phyloP scores from a whole-genome alignment of 2,797 vertebrate species.

The Hydrocynus forskahlii region DNA sequence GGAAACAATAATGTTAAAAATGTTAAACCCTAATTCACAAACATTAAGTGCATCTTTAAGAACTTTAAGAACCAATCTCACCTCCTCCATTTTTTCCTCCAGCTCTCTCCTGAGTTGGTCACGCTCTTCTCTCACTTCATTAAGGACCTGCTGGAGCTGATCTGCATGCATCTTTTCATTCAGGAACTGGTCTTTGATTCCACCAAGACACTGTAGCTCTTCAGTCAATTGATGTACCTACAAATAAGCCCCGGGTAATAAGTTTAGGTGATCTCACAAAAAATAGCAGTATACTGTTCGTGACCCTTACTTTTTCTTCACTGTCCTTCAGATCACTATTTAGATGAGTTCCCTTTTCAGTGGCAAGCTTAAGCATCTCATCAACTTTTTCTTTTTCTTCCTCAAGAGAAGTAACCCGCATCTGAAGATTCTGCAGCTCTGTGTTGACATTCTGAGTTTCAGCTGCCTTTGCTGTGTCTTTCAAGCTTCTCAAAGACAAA shows the following conservation, averaged over 20 bases:
- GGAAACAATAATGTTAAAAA: background rate
- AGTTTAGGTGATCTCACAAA: too few species aligned
- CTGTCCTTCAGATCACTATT: conserved; percentile 62
- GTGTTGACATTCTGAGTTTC: conserved; percentile 27
- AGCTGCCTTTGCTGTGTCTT: conserved; percentile 42
- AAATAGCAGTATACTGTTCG: too few species aligned
- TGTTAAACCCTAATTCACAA: background rate
- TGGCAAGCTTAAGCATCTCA: conserved; percentile 62
- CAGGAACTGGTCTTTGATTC: conserved; percentile 53
- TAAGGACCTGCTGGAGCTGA: conserved; percentile 66
- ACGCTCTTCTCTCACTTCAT: conserved; percentile 62
- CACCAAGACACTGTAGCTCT: conserved; percentile 41
- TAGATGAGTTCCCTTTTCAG: conserved; percentile 61
- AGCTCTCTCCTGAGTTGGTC: conserved; percentile 68
- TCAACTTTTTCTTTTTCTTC: conserved; percentile 74
- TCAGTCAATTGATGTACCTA: conserved; percentile 33
- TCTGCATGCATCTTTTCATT: conserved; percentile 65
- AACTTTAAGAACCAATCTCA: conserved; percentile 39
- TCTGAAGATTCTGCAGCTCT: conserved; percentile 52
- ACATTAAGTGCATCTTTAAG: too few species aligned
- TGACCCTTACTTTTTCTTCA: conserved; percentile 62
- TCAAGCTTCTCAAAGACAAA: conserved; percentile 21
- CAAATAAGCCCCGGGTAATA: background rate
- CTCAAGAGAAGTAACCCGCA: conserved; percentile 62
- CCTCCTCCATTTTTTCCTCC: conserved; percentile 67